phyloP scores from a whole-genome alignment of 2,888 invertebrate genomes.

The Seira sanloemensis region DNA sequence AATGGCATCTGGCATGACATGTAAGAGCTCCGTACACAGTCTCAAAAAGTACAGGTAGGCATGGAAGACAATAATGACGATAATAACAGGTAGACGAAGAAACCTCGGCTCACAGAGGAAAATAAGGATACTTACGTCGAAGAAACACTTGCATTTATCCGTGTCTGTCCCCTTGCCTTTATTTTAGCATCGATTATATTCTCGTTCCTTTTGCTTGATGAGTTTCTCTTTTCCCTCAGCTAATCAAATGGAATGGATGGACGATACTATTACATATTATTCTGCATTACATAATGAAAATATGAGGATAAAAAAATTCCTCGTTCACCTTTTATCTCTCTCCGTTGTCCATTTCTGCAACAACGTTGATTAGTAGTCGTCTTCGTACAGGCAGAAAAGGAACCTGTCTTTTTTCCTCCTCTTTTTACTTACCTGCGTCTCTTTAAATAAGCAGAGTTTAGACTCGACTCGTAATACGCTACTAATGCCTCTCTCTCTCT shows the following conservation, averaged over 20 bases:
- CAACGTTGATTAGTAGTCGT: conserved; percentile 24
- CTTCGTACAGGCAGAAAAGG: conserved; percentile 16
- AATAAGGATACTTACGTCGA: too few species aligned
- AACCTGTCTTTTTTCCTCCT: conserved; percentile 40
- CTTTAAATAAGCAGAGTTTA: too few species aligned
- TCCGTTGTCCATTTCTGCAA: neutral
- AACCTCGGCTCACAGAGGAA: neutral
- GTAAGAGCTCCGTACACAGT: neutral
- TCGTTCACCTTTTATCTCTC: conserved; percentile 18
- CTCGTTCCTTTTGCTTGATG: too few species aligned
- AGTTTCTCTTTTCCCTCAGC: conserved; percentile 27
- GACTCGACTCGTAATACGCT: too few species aligned
- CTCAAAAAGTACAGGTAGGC: neutral
- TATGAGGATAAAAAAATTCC: too few species aligned
- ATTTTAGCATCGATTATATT: too few species aligned
- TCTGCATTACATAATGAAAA: too few species aligned
- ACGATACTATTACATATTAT: too few species aligned
- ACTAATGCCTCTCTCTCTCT: too few species aligned
- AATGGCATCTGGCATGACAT: conserved; percentile 52
- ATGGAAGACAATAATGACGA: neutral
- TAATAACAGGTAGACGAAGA: neutral
- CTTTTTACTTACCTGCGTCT: too few species aligned
- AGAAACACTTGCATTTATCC: too few species aligned
- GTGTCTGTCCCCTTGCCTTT: too few species aligned
- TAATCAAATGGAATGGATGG: conserved; percentile 37